Base-by-base conservation (phyloP, 2,888 invertebrate species). In the Meteorus cinctellus region DNA sequence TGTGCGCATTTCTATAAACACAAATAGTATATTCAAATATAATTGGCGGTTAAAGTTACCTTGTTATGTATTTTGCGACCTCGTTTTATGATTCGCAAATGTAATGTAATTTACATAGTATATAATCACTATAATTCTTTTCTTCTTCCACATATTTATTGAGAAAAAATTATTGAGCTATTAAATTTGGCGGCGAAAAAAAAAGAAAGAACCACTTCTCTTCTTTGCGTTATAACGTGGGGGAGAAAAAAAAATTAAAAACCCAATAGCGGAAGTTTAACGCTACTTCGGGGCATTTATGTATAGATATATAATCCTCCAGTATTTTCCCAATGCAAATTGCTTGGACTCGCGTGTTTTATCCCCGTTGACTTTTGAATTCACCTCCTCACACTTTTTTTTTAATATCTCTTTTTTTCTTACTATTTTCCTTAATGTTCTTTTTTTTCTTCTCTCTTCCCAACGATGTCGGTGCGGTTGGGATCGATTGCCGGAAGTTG, bases 321-420 rank as follows among this genome's bases (percentile, higher is more conserved):
- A 80, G 74, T 77, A 68, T 81, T 81, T 79, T 19, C 79, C 78
- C 79, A 79, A 83, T 83, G 81, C 80, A 81, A 79, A 82, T 82
- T 80, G 78, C 79, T 79, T 80, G 79, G 78, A 81, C 81, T 82
- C 81, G 82, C 81, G 81, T 80, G 79, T 76, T 75, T 76, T 67
- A 78, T 77, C 78, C 80, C 75, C 81, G 75, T 80, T 75, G 73
- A 71, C 76, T 78, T 68, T 55, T 55, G 55, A 55, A 55, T 55
- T 55, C 55, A 19, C 55, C 19, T 55, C 55, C 55, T 55, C 55
- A 55, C 19, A 55, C 19, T 19, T 55, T 55, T n/a, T 55, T 55
- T 19, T 27, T 60, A 71, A 60, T 72, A 51, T 36, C 48, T 65
- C 68, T 72, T 67, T 62, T 66, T 69, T 68, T 66, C 67, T 77